Percentiles rank a stretch among this genome's conserved stretches.
These are phyloP conservation scores for Phaethornis superciliosus DNA, from an alignment of 2,113 vertebrate species.

Conservation along the genomic window DNA sequence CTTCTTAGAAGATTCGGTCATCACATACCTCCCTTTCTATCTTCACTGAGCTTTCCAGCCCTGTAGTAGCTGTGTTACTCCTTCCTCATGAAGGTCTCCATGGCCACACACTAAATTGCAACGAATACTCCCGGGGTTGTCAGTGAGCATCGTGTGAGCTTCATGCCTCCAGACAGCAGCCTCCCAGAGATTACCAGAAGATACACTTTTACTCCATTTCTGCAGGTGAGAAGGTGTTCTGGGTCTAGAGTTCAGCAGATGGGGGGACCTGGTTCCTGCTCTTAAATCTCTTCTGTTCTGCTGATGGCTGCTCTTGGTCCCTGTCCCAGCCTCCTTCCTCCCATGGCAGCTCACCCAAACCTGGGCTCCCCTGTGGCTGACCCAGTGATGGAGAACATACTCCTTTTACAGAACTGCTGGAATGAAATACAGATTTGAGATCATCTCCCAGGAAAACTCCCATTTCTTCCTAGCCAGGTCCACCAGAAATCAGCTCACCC, in stretches of 20 bases:
- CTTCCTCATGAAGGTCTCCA: neutral
- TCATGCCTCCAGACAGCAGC: neutral
- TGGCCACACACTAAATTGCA: neutral
- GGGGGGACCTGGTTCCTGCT: neutral
- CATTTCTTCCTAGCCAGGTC: neutral
- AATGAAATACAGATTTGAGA: neutral
- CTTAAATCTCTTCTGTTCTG: neutral
- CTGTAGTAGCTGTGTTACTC: neutral
- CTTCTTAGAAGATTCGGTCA: neutral
- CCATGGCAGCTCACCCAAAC: neutral
- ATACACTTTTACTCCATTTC: neutral
- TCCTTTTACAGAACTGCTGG: neutral
- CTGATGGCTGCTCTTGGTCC: neutral
- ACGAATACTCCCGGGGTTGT: neutral
- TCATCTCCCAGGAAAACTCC: neutral
- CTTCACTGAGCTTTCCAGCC: neutral
- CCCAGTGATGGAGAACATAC: neutral
- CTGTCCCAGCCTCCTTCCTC: neutral
- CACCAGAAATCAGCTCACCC: neutral
- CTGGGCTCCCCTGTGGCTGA: too few species aligned
- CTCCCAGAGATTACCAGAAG: neutral
- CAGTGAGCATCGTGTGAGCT: too few species aligned
- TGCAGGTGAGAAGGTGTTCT: neutral
- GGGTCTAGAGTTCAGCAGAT: neutral
- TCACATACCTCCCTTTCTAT: neutral